Percentiles rank a stretch among this genome's conserved stretches.
Conservation (phyloP, 1,140 invertebrate species). For the Oreohelix idahoensis region DNA sequence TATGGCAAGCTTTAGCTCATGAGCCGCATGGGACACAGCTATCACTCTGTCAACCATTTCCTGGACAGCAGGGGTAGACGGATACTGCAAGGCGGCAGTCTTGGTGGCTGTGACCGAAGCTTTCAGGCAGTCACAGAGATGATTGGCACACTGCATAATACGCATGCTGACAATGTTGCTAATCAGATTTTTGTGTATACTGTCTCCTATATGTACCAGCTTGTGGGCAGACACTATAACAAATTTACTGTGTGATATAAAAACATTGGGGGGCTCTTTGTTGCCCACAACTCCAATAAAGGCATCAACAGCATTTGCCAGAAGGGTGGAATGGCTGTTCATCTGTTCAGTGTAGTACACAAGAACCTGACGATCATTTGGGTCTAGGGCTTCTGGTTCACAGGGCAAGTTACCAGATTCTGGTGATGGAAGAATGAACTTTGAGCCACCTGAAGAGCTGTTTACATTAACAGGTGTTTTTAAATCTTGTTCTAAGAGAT, state of each 20-base stretch:
- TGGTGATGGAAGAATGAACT: constrained; percentile 36
- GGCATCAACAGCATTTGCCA: constrained; percentile 91
- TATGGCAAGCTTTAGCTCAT: constrained; percentile 82
- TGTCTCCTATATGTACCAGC: constrained; percentile 93
- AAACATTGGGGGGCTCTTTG: constrained; percentile 93
- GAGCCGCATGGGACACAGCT: constrained; percentile 84
- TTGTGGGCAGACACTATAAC: constrained; percentile 93
- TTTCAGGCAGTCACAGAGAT: constrained; percentile 87
- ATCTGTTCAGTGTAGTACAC: constrained; percentile 89
- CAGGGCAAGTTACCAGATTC: not conserved
- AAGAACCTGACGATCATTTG: constrained; percentile 86
- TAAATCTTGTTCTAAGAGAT: constrained; percentile 39
- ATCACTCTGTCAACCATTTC: constrained; percentile 94
- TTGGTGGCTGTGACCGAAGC: constrained; percentile 90
- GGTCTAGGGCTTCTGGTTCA: constrained; percentile 49
- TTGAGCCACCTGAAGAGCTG: not conserved
- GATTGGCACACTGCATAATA: constrained; percentile 85
- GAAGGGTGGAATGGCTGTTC: constrained; percentile 85
- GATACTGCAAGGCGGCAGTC: constrained; percentile 90
- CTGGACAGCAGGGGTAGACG: constrained; percentile 89
- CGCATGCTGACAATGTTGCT: constrained; percentile 80
- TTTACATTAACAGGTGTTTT: constrained; percentile 55
- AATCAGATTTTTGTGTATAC: constrained; percentile 84
- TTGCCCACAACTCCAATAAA: constrained; percentile 92
- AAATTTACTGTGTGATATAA: constrained; percentile 93